Conservation (phyloP, 2,113 vertebrate species). For the Rhipidura dahli region DNA sequence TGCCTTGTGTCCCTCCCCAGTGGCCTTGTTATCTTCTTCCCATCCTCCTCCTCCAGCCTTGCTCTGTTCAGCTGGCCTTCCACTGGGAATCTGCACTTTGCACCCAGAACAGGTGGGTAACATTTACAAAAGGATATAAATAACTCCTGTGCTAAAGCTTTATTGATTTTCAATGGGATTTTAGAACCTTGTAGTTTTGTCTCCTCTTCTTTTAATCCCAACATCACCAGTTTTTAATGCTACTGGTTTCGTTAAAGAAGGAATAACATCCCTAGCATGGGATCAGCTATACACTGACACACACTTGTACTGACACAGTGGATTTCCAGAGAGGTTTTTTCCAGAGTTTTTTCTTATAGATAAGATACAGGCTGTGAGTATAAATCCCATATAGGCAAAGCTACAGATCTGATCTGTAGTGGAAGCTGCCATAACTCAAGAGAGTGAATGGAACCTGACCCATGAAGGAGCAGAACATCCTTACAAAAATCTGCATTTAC, state of each 20-base stretch:
- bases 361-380: background rate
- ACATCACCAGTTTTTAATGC: background rate
- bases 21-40: constrained; percentile 44
- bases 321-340: background rate
- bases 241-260: background rate
- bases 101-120: constrained; percentile 10
- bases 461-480: background rate
- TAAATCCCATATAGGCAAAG: background rate
- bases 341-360: background rate
- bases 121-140: constrained; percentile 32
- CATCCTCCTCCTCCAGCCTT: background rate
- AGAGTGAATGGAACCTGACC: background rate
- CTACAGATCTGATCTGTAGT: background rate
- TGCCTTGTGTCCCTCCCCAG: background rate
- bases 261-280: background rate
- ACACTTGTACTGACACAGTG: background rate
- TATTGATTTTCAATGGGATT: background rate
- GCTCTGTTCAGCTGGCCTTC: background rate
- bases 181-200: background rate
- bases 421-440: background rate
- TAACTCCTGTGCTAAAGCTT: background rate
- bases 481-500: background rate
- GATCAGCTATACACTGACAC: background rate
- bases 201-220: background rate
- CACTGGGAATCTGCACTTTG: background rate